A percentile compares a stretch with the other conserved stretches of the same genome.
phyloP scores from a whole-genome alignment of 2,797 vertebrate genomes.

The Cercopithecus diana region DNA sequence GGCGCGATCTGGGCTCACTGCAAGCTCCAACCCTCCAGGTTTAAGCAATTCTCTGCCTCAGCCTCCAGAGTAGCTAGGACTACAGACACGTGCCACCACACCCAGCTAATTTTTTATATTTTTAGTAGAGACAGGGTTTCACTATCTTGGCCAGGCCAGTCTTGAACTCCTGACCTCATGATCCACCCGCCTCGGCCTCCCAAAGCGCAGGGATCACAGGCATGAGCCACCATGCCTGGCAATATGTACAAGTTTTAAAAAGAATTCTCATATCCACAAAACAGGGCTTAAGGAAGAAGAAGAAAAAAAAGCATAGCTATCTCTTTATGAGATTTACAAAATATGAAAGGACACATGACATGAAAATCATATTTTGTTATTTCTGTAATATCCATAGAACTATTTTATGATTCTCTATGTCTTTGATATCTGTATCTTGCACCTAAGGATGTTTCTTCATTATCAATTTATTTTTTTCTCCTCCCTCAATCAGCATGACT shows the following conservation, averaged over 20 bases:
- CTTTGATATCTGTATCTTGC: neutral
- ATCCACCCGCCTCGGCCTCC: no score
- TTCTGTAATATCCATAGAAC: neutral
- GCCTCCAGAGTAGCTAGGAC: no score
- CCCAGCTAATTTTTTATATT: no score
- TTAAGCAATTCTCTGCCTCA: no score
- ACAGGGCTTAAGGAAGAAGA: neutral
- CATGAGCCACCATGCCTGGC: no score
- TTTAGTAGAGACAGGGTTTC: no score
- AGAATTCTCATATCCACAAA: neutral
- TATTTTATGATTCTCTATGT: neutral
- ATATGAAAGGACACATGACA: neutral
- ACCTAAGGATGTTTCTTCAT: neutral
- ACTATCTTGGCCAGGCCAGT: no score
- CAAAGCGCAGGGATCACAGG: no score
- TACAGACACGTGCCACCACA: no score
- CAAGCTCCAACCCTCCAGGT: no score
- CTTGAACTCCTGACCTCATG: no score
- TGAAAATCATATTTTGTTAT: slow-evolving; percentile 5
- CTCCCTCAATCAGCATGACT: slow-evolving; percentile 90
- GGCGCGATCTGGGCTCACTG: no score
- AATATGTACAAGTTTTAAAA: neutral
- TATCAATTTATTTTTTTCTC: slow-evolving; percentile 11
- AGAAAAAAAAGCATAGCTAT: neutral
- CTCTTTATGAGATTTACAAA: neutral